A percentile compares a stretch with the other conserved stretches of the same genome.
Conservation (phyloP, 2,797 vertebrate species). For the Alosa sapidissima region DNA sequence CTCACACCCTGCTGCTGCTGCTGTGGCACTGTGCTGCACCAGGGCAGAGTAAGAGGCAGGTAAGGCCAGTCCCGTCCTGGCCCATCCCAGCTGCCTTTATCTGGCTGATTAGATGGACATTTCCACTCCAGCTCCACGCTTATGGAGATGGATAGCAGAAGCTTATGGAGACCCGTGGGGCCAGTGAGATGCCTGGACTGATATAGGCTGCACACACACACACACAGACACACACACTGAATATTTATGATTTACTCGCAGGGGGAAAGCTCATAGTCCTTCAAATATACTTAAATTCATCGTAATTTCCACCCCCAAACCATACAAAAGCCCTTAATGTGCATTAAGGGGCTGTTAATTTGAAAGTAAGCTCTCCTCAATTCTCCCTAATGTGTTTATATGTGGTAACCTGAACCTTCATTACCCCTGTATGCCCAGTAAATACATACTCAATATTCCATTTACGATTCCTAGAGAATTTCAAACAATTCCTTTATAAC, state of each 20-base stretch:
- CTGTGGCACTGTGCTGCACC: constrained; percentile 44
- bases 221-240: constrained; percentile 59
- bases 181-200: constrained; percentile 64
- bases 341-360: constrained; percentile 37
- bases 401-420: neutral
- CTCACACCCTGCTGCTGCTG: neutral
- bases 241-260: constrained; percentile 34
- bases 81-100: neutral
- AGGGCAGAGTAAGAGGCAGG: constrained; percentile 63
- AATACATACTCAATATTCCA: neutral
- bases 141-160: constrained; percentile 78
- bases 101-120: constrained; percentile 66
- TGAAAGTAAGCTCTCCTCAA: neutral
- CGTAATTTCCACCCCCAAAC: neutral
- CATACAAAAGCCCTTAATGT: constrained; percentile 55
- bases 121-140: constrained; percentile 60
- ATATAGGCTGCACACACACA: neutral
- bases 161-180: constrained; percentile 73
- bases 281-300: neutral
- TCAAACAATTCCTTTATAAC: neutral
- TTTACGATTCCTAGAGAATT: neutral
- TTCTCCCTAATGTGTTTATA: neutral
- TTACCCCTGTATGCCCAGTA: neutral
- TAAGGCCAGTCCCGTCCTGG: constrained; percentile 42
- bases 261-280: neutral